Evolutionary conservation across 2,113 vertebrate genomes (phyloP), one percentile per base, ranked within the genome.

Genomic region (Colaptes auratus): DNA sequence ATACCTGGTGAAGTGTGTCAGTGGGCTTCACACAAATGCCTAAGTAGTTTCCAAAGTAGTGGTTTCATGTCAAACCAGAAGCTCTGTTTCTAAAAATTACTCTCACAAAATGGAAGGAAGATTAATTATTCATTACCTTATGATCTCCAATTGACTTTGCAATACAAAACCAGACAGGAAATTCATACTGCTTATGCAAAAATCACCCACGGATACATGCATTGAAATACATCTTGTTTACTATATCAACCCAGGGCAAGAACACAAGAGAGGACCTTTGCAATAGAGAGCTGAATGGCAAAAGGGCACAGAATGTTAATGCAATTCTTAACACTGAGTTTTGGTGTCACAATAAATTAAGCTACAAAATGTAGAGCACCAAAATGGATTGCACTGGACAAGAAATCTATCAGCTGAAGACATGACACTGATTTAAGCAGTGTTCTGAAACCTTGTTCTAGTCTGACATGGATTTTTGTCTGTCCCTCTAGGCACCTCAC

Each of bases 311-410:
- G 82, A 89, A 92, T 64, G 82, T 58, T 96, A 96, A 96, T 89
- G 78, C 3, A 74, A 93, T 92, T 96, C 82, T 82, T 89, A 67
- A 67, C 1, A 0, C 79, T 30, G 60, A 77, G 36, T 86, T 74
- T 69, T 60, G 71, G 84, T 86, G 82, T 93, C 92, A 92, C 91
- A 96, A 88, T 63, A 92, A 91, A 95, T 96, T 96, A 95, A 86
- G 73, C 60, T 88, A 89, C 78, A 82, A 88, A 93, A 89, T 31
- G 56, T 44, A 74, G 79, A 85, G 71, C 27, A 80, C 52, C 56
- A 88, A 85, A 95, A 89, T 79, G 82, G 89, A 89, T 89, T 80
- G 82, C 52, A 16, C 23, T 28, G 75, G 84, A 91, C 75, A 91
- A 93, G 60, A 96, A 95, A 95, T 91, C 82, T 82, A 82, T 92